Base-by-base conservation (phyloP, 2,797 vertebrate genomes). In the Clamator glandarius region DNA sequence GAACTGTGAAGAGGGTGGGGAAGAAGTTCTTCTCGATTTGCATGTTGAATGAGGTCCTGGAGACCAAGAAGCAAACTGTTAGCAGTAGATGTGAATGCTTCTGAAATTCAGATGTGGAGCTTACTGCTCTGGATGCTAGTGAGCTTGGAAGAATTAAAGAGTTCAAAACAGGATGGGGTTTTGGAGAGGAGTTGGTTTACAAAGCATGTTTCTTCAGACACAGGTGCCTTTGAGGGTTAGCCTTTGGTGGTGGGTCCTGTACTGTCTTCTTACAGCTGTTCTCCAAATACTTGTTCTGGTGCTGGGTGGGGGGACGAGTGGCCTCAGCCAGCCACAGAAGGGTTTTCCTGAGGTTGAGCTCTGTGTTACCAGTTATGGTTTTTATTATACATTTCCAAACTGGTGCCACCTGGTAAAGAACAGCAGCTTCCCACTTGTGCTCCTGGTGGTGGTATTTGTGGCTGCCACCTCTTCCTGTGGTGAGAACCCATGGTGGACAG, bases 1-100 rank as follows among this genome's bases (percentile, higher is more conserved):
- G 67, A 91, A 42, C 36, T 67, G 35, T 70, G 44, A 70, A 57
- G 10, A 73, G 21, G 8, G 1, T 58, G 28, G 12, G 4, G 16
- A 78, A 76, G 31, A 68, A 25, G 10, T 35, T 72, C 28, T 70
- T 78, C 25, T 52, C 73, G 21, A 67, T 91, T 67, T 74, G 11
- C 21, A 21, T 77, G 36, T 25, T 44, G 50, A 64, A 64, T 44
- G 11, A 29, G 8, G 54, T 51, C 29, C 42, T 70, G 57, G 18
- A 51, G 46, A 35, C 31, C 28, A 42, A 33, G 26, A 23, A 74
- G 21, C 12, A 52, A 33, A 55, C 8, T 0, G 0, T 35, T 83
- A 80, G 33, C 68, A 63, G 44, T 64, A 66, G 15, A 42, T 36
- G 5, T 35, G 50, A 67, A 36, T 1, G 6, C 12, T 89, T n/a